These are phyloP conservation scores for Sebastolobus alascanus DNA, from an alignment of 2,797 vertebrate genomes.

Conservation along the genomic window DNA sequence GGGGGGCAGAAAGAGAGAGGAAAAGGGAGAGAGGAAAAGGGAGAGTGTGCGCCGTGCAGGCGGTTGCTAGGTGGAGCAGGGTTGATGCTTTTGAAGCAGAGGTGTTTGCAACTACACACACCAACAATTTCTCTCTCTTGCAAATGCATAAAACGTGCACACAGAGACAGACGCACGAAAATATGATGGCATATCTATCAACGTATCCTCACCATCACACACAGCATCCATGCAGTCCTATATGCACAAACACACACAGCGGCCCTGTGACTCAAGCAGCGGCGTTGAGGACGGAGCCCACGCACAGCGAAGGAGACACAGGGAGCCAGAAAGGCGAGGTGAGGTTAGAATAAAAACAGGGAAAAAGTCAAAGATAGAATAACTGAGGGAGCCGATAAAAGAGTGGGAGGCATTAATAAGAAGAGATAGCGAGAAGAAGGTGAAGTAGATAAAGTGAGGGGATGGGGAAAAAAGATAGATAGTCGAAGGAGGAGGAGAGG, in stretches of 20 bases:
- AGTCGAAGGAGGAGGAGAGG: neutral
- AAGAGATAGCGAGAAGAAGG: conserved; percentile 11
- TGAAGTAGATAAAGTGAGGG: conserved; percentile 20
- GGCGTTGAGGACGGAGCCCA: conserved; percentile 19
- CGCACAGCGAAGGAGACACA: conserved; percentile 7
- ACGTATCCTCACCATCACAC: neutral
- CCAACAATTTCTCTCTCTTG: conserved; percentile 1
- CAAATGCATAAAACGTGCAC: conserved; percentile 30
- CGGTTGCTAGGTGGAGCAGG: conserved; percentile 77
- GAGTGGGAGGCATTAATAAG: conserved; percentile 11
- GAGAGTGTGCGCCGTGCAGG: conserved; percentile 34
- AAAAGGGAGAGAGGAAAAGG: neutral
- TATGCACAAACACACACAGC: neutral
- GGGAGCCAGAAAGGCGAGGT: neutral
- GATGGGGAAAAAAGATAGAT: neutral
- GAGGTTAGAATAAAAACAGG: conserved; percentile 31
- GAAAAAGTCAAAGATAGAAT: conserved; percentile 36
- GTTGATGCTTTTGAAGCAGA: conserved; percentile 55
- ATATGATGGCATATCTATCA: neutral
- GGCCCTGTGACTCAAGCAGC: conserved; percentile 21
- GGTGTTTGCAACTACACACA: conserved; percentile 20
- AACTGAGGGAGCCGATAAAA: conserved; percentile 20
- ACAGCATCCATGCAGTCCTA: neutral
- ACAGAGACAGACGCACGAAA: neutral
- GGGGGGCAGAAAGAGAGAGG: conserved; percentile 18